Evolutionary conservation across 2,113 vertebrate genomes (phyloP), one percentile per base, ranked within the genome.

Genomic region (Columba janthina): DNA sequence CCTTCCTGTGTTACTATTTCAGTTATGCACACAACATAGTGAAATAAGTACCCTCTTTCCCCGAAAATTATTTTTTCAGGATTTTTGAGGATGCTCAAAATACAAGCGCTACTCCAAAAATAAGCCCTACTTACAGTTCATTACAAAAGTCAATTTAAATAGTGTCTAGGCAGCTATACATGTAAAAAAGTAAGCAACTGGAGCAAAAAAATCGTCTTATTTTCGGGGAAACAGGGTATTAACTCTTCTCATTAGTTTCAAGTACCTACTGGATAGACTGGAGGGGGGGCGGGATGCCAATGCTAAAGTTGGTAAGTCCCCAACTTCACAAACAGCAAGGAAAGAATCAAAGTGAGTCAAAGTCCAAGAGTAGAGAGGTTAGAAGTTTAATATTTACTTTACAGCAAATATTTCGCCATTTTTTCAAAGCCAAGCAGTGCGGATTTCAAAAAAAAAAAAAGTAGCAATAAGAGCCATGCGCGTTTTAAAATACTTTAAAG

Each of bases 351-450:
- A 88, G 36, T 2, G 15, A 95, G 22, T 25, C 93, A 93, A 97
- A 94, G 93, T 96, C 60, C 92, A 21, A 67, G 60, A 15, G 2
- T 15, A 38, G 65, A 56, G 10, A 66, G 7, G 22, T 16, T 69
- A 0, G 0, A 91, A 80, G 78, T 96, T 96, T 94, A 93, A 80
- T 85, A 85, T 93, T 97, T 93, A 90, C 89, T 92, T 93, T 28
- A 57, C 74, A 96, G 82, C 65, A 97, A 96, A 95, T 77, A 96
- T 95, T 96, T 96, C 90, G 77, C 48, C 88, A 92, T 67, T 80
- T 77, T 72, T 48, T 32, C 18, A 44, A 89, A 89, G 56, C 40
- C 58, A 91, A 76, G 64, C 38, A 25, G 15, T 32, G 32, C 11
- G 44, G 9, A 18, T 26, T 44, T 16, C 2, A 5, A 14, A 48